Base-by-base conservation (phyloP, 2,888 invertebrate genomes). In the Agrotis clavis region DNA sequence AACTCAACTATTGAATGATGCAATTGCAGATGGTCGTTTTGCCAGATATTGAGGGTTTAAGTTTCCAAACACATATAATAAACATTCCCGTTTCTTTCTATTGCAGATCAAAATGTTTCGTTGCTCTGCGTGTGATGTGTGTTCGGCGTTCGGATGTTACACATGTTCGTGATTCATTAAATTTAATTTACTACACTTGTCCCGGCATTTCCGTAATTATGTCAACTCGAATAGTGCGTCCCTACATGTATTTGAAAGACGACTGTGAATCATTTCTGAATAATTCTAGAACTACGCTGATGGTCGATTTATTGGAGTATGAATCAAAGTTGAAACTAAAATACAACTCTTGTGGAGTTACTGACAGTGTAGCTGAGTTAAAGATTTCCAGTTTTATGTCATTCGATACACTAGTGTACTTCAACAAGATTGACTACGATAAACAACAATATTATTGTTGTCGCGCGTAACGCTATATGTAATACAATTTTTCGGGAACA, bases 121-220 rank as follows among this genome's bases (percentile, higher is more conserved):
- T 53, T 9, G 47, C 16, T 50, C 53, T 54, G 1, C 18, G 2
- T 18, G 18, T 47, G 48, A 21, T n/a, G 18, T 61, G 48, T 47
- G 13, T 18, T 35, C 21, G 9, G 11, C 53, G 16, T 21, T 25
- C 54, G 18, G 35, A 74, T 74, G n/a, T 21, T 57, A 25, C 74
- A 66, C 61, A 53, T 77, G 66, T 66, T 77, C 18, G 50, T 63
- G 61, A 74, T 61, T 77, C 41, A 80, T 74, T 76, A 53, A 74
- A 66, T 66, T 66, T 9, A 53, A 62, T 80, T 80, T 57, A 74
- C 21, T 53, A 21, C 65, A 57, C 30, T 51, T 80, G 25, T 79
- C 35, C 18, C 25, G 57, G 57, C 60, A 64, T 76, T 64, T 79
- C 74, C 75, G 80, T 76, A 79, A 74, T 79, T 48, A 80, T 64